Evolutionary conservation across 2,797 vertebrate species (phyloP).

Genomic region (Hylomyscus alleni): DNA sequence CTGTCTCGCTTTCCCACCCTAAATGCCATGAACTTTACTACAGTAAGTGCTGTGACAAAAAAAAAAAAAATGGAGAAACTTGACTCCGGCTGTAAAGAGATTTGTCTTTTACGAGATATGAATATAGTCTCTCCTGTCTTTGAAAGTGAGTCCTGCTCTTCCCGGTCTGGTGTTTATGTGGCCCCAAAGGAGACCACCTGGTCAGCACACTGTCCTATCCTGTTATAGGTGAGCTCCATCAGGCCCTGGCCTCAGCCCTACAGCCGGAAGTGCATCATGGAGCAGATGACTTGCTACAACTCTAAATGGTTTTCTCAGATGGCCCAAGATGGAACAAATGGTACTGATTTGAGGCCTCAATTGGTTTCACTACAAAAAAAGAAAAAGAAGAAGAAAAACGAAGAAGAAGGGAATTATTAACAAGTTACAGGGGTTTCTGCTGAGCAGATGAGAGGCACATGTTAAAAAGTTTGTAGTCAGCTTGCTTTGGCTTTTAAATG

Average conservation of each 20-base stretch:
- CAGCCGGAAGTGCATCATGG: conserved; percentile 18
- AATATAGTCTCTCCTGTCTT: conserved; percentile 64
- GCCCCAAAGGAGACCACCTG: conserved; percentile 71
- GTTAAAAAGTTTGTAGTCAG: conserved; percentile 83
- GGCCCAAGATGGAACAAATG: conserved; percentile 32
- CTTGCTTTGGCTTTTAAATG: conserved; percentile 81
- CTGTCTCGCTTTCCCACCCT: not conserved
- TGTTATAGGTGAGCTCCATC: not conserved
- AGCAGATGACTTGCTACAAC: conserved; percentile 73
- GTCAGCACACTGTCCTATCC: not conserved
- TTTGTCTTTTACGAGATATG: conserved; percentile 66
- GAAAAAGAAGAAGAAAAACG: not conserved
- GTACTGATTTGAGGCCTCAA: conserved; percentile 80
- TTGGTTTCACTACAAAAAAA: conserved; percentile 73
- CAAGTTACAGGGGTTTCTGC: conserved; percentile 79
- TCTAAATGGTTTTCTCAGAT: conserved; percentile 81
- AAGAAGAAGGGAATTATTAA: conserved; percentile 70
- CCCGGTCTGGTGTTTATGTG: conserved; percentile 66
- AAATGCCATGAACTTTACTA: conserved; percentile 13
- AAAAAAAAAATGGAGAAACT: conserved; percentile 28
- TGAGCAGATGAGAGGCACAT: conserved; percentile 81
- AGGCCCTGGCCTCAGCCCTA: not conserved
- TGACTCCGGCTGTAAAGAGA: conserved; percentile 65
- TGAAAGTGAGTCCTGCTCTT: conserved; percentile 7
- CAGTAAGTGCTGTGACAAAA: conserved; percentile 19